A percentile compares a stretch with the other conserved stretches of the same genome.
Conservation (phyloP, 2,888 invertebrate species). For the Hipparchia sbordonii region DNA sequence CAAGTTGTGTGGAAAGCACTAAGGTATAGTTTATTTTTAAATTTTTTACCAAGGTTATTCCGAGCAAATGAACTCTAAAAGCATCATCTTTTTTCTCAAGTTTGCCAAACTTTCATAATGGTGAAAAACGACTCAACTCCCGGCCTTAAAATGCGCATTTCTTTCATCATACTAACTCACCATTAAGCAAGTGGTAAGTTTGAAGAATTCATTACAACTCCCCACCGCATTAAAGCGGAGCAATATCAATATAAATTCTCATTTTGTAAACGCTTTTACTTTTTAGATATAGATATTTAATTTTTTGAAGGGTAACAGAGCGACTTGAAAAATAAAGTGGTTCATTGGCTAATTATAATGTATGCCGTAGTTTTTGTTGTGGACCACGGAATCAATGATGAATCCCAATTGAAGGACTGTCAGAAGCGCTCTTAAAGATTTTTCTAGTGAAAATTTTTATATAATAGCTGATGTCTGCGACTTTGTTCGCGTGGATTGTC, state of each 20-base stretch:
- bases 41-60: slow-evolving; percentile 2
- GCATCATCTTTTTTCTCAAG: slow-evolving; percentile 14
- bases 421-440: no score
- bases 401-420: no score
- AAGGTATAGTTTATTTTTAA: neutral
- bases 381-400: no score
- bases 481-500: no score
- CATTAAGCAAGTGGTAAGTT: slow-evolving; percentile 33
- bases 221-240: slow-evolving; percentile 43
- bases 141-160: slow-evolving; percentile 33
- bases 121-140: slow-evolving; percentile 29
- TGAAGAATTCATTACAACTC: slow-evolving; percentile 30
- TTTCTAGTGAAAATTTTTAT: no score
- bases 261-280: slow-evolving; percentile 41
- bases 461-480: no score
- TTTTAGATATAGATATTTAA: slow-evolving; percentile 25
- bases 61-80: slow-evolving; percentile 12
- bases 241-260: slow-evolving; percentile 64
- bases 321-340: neutral
- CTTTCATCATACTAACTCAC: slow-evolving; percentile 35
- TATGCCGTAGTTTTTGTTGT: no score
- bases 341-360: neutral
- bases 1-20: no score
- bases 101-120: slow-evolving; percentile 26
- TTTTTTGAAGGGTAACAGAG: neutral